These are phyloP conservation scores for Acanthornis magna DNA, from an alignment of 2,797 vertebrate genomes.

Conservation along the genomic window DNA sequence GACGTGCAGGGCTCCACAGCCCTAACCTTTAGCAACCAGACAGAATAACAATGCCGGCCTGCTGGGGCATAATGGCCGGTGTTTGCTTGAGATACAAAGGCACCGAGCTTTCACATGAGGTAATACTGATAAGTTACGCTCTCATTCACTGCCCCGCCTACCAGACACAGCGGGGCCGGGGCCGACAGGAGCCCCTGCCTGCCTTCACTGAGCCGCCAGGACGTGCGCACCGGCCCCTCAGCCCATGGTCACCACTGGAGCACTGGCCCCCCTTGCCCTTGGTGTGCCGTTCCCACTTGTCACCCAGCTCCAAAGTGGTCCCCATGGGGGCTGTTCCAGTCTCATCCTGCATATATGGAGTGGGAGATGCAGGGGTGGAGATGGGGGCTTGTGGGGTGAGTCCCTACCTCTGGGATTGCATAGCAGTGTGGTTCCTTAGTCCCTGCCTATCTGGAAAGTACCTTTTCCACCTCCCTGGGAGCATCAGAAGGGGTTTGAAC, in stretches of 20 bases:
- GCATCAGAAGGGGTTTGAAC: not conserved
- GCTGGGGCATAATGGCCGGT: slow-evolving; percentile 53
- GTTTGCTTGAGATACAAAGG: slow-evolving; percentile 70
- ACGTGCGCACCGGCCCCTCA: not conserved
- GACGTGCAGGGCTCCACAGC: slow-evolving; percentile 60
- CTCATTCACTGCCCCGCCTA: slow-evolving; percentile 55
- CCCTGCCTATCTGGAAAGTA: not conserved
- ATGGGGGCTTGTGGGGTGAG: not conserved
- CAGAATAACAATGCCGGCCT: slow-evolving; percentile 68
- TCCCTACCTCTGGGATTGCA: too few species aligned
- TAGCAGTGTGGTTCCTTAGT: not conserved
- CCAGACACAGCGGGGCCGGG: not conserved
- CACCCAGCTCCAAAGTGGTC: accelerated
- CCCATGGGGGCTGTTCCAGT: not conserved
- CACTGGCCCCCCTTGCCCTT: not conserved
- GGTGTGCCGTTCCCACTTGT: accelerated
- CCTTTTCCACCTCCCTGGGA: not conserved
- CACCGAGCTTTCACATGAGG: slow-evolving; percentile 64
- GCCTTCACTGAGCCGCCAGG: not conserved
- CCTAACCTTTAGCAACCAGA: slow-evolving; percentile 56
- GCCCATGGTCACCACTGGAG: accelerated
- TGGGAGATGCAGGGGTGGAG: accelerated
- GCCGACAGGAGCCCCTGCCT: not conserved
- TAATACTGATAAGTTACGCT: slow-evolving; percentile 61
- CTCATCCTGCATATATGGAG: accelerated